phyloP scores from a whole-genome alignment of 2,797 vertebrate species.

The Rhinoraja longicauda region DNA sequence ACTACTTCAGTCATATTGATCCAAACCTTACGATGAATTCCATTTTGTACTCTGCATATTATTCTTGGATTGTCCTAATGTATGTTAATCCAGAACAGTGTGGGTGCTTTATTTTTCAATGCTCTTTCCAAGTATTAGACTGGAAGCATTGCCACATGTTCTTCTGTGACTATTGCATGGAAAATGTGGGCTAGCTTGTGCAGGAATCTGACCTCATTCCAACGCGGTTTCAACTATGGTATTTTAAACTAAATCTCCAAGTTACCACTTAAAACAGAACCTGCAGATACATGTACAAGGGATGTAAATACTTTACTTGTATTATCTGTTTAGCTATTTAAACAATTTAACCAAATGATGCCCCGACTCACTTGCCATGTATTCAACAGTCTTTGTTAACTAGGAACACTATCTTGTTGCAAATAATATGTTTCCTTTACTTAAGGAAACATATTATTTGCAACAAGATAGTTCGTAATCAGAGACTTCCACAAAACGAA shows the following conservation, averaged over 20 bases:
- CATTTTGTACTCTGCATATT: neutral
- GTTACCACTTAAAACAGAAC: slow-evolving; percentile 29
- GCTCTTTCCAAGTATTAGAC: slow-evolving; percentile 9
- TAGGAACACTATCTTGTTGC: too few relatives aligned
- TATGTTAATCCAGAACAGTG: slow-evolving; percentile 7
- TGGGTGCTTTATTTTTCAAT: neutral
- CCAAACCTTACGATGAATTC: slow-evolving; percentile 1
- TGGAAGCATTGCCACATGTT: slow-evolving; percentile 26
- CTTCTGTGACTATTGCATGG: neutral
- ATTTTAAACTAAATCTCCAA: slow-evolving; percentile 13
- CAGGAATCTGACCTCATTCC: slow-evolving; percentile 34
- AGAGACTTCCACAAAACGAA: neutral
- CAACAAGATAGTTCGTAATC: neutral
- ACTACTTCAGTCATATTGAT: neutral
- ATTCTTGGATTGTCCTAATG: neutral
- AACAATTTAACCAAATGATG: neutral
- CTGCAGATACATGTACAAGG: slow-evolving; percentile 7
- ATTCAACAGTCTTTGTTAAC: slow-evolving; percentile 23
- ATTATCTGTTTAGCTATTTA: slow-evolving; percentile 1
- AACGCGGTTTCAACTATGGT: slow-evolving; percentile 21
- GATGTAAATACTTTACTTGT: neutral
- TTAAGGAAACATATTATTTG: neutral
- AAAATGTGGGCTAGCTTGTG: slow-evolving; percentile 35
- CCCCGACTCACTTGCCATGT: slow-evolving; percentile 33
- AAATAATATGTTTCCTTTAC: too few relatives aligned